These are phyloP conservation scores for Melanotaenia boesemani DNA, from an alignment of 2,797 vertebrate species.

Conservation along the genomic window DNA sequence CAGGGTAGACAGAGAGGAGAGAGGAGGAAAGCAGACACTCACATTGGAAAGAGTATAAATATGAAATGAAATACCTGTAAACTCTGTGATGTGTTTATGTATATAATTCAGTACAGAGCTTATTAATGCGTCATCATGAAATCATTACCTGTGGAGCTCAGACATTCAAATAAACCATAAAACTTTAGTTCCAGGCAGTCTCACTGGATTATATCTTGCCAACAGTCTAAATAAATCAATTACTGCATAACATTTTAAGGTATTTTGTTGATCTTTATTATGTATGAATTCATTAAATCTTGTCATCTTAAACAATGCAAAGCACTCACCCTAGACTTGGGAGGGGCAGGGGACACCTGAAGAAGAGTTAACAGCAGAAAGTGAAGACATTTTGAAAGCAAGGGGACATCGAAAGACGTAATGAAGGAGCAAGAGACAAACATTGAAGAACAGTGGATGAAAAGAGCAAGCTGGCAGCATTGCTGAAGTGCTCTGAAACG, in stretches of 20 bases:
- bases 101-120: not conserved
- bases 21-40: conserved; percentile 45
- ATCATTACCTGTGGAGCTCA: not conserved
- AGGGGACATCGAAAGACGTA: not conserved
- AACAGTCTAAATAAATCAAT: not conserved
- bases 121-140: not conserved
- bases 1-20: conserved; percentile 28
- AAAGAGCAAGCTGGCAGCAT: not conserved
- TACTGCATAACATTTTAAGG: not conserved
- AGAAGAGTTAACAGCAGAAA: conserved; percentile 62
- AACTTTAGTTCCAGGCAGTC: not conserved
- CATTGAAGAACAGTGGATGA: conserved; percentile 1
- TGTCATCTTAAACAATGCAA: not conserved
- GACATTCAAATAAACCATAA: not conserved
- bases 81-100: not conserved
- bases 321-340: conserved; percentile 93
- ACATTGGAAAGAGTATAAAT: conserved; percentile 48
- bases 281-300: not conserved
- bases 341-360: conserved; percentile 94
- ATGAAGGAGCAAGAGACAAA: conserved; percentile 25
- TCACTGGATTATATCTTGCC: not conserved
- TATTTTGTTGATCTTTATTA: not conserved
- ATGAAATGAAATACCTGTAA: conserved; percentile 25
- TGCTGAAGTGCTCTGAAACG: conserved; percentile 7
- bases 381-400: conserved; percentile 32